phyloP scores from a whole-genome alignment of 2,888 invertebrate species.

The Sinohyriopsis cumingii region DNA sequence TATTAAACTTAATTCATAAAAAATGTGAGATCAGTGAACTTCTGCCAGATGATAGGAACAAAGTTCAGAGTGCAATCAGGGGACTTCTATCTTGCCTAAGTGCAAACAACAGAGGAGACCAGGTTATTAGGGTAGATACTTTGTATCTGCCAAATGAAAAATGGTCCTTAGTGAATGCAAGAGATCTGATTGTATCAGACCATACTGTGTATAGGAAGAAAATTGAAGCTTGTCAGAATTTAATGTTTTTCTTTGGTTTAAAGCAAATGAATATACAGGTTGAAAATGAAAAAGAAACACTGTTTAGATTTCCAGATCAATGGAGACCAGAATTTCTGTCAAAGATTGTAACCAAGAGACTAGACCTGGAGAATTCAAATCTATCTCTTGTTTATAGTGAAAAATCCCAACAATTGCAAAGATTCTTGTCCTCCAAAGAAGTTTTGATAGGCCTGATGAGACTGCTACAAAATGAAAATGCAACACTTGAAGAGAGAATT shows the following conservation, averaged over 20 bases:
- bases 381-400: background rate
- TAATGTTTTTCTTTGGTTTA: constrained; percentile 21
- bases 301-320: constrained; percentile 26
- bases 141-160: constrained; percentile 16
- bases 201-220: constrained; percentile 9
- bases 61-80: too few relatives aligned
- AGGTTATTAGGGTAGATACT: too few relatives aligned
- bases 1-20: constrained; percentile 33
- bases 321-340: constrained; percentile 38
- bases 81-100: too few relatives aligned
- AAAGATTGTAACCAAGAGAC: constrained; percentile 34
- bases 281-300: constrained; percentile 7
- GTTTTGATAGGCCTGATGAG: constrained; percentile 11
- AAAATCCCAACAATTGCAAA: background rate
- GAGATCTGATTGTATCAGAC: constrained; percentile 20
- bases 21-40: constrained; percentile 17
- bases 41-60: constrained; percentile 33
- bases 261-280: constrained; percentile 8
- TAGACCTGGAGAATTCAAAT: constrained; percentile 13
- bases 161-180: constrained; percentile 11
- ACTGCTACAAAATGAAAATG: constrained; percentile 6
- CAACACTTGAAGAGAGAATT: background rate
- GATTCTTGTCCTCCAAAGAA: constrained; percentile 1
- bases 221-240: constrained; percentile 1
- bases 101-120: too few relatives aligned